Conservation (phyloP, 2,797 vertebrate species). For the Tragopan temminckii region DNA sequence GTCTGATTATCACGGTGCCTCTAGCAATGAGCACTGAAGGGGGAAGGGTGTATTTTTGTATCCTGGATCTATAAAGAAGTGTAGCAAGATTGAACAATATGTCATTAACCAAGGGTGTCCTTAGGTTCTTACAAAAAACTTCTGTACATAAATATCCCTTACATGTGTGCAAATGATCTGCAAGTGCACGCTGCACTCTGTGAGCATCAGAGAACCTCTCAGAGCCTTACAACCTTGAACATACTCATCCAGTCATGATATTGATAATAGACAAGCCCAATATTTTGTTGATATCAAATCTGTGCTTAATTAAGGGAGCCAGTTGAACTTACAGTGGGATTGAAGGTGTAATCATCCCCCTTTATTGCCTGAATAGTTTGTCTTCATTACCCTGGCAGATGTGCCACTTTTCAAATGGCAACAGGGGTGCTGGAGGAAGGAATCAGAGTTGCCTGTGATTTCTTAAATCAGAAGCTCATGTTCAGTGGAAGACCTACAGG, state of each 20-base stretch:
- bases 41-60: background rate
- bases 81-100: background rate
- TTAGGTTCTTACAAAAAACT: background rate
- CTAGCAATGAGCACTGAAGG: background rate
- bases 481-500: background rate
- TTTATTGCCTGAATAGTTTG: background rate
- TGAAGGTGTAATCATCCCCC: no score
- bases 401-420: rapidly evolving
- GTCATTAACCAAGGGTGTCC: background rate
- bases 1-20: slow-evolving; percentile 30
- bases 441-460: background rate
- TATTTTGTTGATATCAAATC: background rate
- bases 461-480: background rate
- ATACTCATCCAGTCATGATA: background rate
- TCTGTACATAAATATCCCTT: background rate
- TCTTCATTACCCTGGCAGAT: background rate
- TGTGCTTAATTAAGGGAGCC: background rate
- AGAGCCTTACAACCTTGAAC: background rate
- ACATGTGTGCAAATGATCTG: background rate
- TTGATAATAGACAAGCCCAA: background rate
- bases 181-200: background rate
- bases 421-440: rapidly evolving
- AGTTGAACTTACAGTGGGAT: background rate
- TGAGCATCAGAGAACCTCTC: background rate
- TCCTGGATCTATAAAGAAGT: background rate